Conservation (phyloP, 2,113 vertebrate species). For the Pteruthius melanotis region DNA sequence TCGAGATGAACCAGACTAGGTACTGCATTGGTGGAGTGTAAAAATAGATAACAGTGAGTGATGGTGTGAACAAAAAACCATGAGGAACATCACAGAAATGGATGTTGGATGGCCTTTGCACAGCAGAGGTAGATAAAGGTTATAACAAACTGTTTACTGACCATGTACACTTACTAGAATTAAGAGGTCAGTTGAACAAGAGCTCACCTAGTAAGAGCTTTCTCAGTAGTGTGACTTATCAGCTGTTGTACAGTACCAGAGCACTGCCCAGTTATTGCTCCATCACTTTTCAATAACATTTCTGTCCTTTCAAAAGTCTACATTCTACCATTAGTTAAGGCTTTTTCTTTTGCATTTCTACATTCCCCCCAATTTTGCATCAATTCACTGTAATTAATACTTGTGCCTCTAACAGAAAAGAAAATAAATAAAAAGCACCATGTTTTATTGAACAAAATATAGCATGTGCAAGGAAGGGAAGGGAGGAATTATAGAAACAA, state of each 20-base stretch:
- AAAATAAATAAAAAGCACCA: slow-evolving; percentile 54
- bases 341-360: slow-evolving; percentile 43
- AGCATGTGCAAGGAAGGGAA: slow-evolving; percentile 16
- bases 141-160: slow-evolving; percentile 70
- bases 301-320: slow-evolving; percentile 31
- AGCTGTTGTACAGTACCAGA: slow-evolving; percentile 27
- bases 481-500: slow-evolving; percentile 62
- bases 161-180: slow-evolving; percentile 45
- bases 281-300: slow-evolving; percentile 2
- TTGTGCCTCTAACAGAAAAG: slow-evolving; percentile 12
- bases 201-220: slow-evolving; percentile 55
- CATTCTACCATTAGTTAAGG: slow-evolving; percentile 47
- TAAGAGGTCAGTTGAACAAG: slow-evolving; percentile 61
- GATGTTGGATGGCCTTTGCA: slow-evolving; percentile 55
- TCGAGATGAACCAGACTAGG: background rate
- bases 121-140: slow-evolving; percentile 65
- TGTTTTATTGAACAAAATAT: slow-evolving; percentile 52
- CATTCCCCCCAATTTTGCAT: slow-evolving; percentile 35
- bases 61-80: slow-evolving; percentile 2
- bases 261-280: slow-evolving; percentile 58
- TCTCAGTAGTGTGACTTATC: slow-evolving; percentile 13
- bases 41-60: slow-evolving; percentile 10
- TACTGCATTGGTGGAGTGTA: background rate
- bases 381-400: background rate
- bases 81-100: slow-evolving; percentile 24